Evolutionary conservation across 1,140 invertebrate species (phyloP), one percentile per base, ranked within the genome.

Genomic region (Drosophila miranda): DNA sequence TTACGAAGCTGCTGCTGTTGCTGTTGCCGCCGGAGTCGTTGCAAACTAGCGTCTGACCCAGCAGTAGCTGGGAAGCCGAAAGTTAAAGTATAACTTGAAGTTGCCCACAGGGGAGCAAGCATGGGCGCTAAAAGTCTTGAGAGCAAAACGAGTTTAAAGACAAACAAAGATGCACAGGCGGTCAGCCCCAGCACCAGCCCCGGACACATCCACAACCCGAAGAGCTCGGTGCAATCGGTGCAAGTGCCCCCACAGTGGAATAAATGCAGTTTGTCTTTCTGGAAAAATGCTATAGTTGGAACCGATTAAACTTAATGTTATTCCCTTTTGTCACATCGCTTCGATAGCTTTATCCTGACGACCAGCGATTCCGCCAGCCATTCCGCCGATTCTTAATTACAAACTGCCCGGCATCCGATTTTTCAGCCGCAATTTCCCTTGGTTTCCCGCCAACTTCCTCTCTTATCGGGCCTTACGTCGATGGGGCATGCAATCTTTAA

Each of bases 81-180:
- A 81, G 68, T 81, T 84, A 63, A 83, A 73, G 58, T 74, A 57
- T 64, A 67, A 68, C 64, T 80, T 30, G 56, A 64, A 80, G 68
- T 81, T 68, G 55, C 72, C 61, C 81, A 70, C 77, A 66, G 55
- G 81, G 81, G 81, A 81, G 60, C 55, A 11, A 64, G 63, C 59
- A 46, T 52, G 44, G 54, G 52, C 51, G 58, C 57, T 73, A 75
- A 79, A 77, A 86, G 73, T 86, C 81, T 86, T 64, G 50, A 83
- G 71, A 78, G 71, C 66, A 61, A 75, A 78, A 71, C 70, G 63
- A 83, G 77, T 86, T 87, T 87, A 63, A 84, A 84, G 82, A 84
- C 81, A 87, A 84, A 84, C 82, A 84, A 54, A 77, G 62, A 55
- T 75, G 61, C 62, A 75, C 55, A 59, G 44, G 51, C 55, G 57